Conservation (phyloP, 1,140 invertebrate genomes). For the Schmidtea mediterranea region DNA sequence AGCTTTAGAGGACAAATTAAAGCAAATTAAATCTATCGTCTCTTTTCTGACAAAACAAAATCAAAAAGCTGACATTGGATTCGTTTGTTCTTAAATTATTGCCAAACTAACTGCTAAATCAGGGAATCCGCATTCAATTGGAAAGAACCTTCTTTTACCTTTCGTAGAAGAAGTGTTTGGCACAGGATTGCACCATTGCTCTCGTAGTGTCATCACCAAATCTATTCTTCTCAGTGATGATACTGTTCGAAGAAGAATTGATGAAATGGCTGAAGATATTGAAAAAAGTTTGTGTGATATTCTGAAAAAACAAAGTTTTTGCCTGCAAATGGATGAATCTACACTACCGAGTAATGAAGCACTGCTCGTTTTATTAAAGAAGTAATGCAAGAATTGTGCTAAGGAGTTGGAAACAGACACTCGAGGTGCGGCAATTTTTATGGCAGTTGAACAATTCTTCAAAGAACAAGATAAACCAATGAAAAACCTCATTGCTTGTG, state of each 20-base stretch:
- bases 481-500: conserved; percentile 15
- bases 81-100: neutral
- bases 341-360: neutral
- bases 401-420: conserved; percentile 9
- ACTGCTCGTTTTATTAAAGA: neutral
- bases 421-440: conserved; percentile 9
- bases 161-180: neutral
- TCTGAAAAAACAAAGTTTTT: neutral
- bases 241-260: neutral
- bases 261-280: neutral
- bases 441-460: conserved; percentile 13
- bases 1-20: neutral
- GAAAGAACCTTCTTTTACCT: neutral
- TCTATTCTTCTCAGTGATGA: neutral
- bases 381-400: conserved; percentile 7
- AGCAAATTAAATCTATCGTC: neutral
- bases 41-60: neutral
- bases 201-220: neutral
- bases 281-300: neutral
- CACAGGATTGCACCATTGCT: neutral
- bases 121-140: neutral
- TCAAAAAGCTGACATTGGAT: neutral
- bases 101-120: neutral
- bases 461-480: conserved; percentile 12
- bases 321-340: conserved; percentile 1